Conservation (phyloP, 2,113 vertebrate species). For the Oenanthe melanoleuca region DNA sequence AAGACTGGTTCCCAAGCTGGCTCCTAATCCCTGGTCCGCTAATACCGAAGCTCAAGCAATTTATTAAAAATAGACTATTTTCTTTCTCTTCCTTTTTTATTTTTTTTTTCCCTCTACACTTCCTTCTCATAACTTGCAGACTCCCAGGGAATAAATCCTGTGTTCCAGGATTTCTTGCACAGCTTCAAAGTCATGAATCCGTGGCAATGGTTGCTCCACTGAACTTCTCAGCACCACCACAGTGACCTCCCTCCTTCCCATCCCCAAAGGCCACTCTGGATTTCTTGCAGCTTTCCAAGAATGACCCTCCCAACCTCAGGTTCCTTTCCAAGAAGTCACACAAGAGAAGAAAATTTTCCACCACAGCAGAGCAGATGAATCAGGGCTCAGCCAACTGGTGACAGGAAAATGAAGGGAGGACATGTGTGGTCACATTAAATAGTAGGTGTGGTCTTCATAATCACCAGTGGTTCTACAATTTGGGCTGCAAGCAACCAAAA, state of each 20-base stretch:
- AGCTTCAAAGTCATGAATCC: conserved; percentile 13
- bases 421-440: background rate
- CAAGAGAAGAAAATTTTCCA: background rate
- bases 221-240: background rate
- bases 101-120: background rate
- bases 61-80: conserved; percentile 51
- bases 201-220: background rate
- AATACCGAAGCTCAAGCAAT: conserved; percentile 1
- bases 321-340: background rate
- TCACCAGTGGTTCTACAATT: background rate
- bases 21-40: conserved; percentile 22
- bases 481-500: background rate
- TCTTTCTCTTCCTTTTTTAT: background rate
- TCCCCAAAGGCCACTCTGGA: background rate
- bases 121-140: conserved; percentile 6
- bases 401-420: background rate
- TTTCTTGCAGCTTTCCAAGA: background rate
- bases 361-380: background rate
- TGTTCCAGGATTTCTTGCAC: background rate
- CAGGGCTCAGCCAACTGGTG: background rate
- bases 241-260: background rate
- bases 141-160: conserved; percentile 16
- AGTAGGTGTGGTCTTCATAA: background rate
- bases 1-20: conserved; percentile 52
- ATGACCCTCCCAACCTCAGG: background rate